Conservation (phyloP, 2,888 invertebrate species). For the Parapristionchus giblindavisi region DNA sequence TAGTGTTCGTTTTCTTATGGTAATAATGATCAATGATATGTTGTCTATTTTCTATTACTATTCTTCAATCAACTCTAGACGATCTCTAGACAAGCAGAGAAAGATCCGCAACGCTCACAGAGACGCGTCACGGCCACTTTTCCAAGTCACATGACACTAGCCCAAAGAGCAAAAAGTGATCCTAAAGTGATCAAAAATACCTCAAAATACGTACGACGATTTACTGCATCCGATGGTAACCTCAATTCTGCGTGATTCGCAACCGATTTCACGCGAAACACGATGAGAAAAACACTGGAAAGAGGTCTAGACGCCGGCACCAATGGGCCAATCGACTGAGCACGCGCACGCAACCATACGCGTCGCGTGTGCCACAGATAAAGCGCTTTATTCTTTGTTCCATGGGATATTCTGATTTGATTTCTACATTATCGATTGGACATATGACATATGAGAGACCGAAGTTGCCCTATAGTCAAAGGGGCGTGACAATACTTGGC, state of each 20-base stretch:
- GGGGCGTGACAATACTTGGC: conserved; percentile 15
- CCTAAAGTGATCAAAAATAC: conserved; percentile 22
- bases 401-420: conserved; percentile 1
- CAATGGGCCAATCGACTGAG: conserved; percentile 24
- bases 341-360: conserved; percentile 28
- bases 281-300: conserved; percentile 35
- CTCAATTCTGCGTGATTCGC: conserved; percentile 8
- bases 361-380: conserved; percentile 29
- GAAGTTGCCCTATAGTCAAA: neutral
- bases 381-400: conserved; percentile 3
- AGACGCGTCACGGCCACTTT: conserved; percentile 34
- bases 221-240: conserved; percentile 12
- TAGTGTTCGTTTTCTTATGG: too few relatives aligned
- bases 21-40: too few relatives aligned
- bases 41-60: too few relatives aligned
- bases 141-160: conserved; percentile 35
- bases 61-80: neutral
- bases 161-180: conserved; percentile 19
- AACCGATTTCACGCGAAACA: conserved; percentile 37
- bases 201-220: conserved; percentile 19
- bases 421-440: conserved; percentile 14
- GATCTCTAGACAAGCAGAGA: conserved; percentile 24
- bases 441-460: conserved; percentile 7
- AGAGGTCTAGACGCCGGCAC: conserved; percentile 33
- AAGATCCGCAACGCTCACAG: conserved; percentile 25